phyloP scores from a whole-genome alignment of 2,113 vertebrate species.

The Hepsetus odoe region DNA sequence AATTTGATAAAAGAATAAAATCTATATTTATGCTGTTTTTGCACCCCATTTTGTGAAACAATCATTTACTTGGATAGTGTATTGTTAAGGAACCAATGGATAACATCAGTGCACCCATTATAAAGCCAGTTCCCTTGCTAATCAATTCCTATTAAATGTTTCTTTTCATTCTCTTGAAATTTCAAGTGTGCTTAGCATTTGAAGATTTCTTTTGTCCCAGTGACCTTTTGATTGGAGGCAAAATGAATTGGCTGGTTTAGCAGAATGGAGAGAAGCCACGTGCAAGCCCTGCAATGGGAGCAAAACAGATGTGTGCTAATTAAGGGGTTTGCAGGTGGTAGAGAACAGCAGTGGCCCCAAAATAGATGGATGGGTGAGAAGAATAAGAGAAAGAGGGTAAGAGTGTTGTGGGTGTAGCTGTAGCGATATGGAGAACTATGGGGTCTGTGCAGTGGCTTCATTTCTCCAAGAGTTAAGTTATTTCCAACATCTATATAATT shows the following conservation, averaged over 20 bases:
- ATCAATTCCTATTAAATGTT: conserved; percentile 25
- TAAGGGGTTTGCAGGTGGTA: conserved; percentile 79
- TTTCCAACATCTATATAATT: conserved; percentile 37
- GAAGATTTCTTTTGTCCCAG: conserved; percentile 23
- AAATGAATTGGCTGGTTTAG: conserved; percentile 38
- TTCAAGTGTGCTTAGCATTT: conserved; percentile 34
- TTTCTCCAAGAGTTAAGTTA: conserved; percentile 47
- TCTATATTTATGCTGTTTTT: conserved; percentile 36
- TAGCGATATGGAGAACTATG: conserved; percentile 29
- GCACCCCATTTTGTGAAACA: background rate
- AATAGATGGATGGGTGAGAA: conserved; percentile 61
- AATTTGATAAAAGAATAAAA: conserved; percentile 30
- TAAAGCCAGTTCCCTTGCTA: conserved; percentile 1
- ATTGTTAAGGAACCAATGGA: conserved; percentile 5
- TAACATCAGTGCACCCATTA: conserved; percentile 7
- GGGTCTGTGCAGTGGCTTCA: conserved; percentile 37
- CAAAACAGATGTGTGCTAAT: conserved; percentile 77
- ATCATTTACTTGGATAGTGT: conserved; percentile 7
- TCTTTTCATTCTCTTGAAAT: conserved; percentile 19
- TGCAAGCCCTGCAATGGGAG: conserved; percentile 37
- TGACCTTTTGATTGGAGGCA: conserved; percentile 38
- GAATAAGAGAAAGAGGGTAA: conserved; percentile 18
- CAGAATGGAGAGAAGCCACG: conserved; percentile 26
- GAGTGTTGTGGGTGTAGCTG: conserved; percentile 17
- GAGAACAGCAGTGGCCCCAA: conserved; percentile 64